Percentiles rank a stretch among this genome's conserved stretches.
Evolutionary conservation across 2,888 invertebrate genomes (phyloP).

Genomic region (Ariolimax columbianus): DNA sequence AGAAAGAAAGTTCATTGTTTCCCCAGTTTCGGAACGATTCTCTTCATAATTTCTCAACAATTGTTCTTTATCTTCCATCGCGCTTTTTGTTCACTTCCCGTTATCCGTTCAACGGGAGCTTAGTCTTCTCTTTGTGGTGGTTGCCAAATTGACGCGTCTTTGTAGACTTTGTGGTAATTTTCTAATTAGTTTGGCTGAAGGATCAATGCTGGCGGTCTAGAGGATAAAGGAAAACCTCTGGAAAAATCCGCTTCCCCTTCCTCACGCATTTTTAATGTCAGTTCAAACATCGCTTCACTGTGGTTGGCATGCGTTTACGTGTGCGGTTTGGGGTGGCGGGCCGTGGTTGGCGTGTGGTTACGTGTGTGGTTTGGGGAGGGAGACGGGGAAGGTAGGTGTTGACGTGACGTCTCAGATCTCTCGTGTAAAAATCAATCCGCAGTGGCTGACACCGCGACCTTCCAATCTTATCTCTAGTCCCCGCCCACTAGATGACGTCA

Average conservation of each 20-base stretch:
- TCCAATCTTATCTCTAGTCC: constrained; percentile 42
- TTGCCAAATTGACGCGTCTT: background rate
- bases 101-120: too few relatives aligned
- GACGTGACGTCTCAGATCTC: background rate
- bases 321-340: background rate
- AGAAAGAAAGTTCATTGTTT: too few relatives aligned
- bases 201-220: background rate
- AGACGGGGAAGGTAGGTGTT: background rate
- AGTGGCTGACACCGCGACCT: constrained; percentile 47
- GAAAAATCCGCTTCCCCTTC: background rate
- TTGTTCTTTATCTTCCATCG: too few relatives aligned
- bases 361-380: background rate
- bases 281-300: background rate
- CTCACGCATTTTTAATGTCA: background rate
- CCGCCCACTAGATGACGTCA: constrained; percentile 48
- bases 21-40: too few relatives aligned
- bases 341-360: background rate
- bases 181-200: background rate
- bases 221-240: background rate
- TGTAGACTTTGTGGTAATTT: background rate
- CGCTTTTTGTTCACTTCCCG: too few relatives aligned
- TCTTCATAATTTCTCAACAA: too few relatives aligned
- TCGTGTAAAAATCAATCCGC: constrained; percentile 33
- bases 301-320: background rate
- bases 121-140: background rate